Evolutionary conservation across 2,113 vertebrate genomes (phyloP), one percentile per base, ranked within the genome.

Genomic region (Brachypteracias leptosomus): DNA sequence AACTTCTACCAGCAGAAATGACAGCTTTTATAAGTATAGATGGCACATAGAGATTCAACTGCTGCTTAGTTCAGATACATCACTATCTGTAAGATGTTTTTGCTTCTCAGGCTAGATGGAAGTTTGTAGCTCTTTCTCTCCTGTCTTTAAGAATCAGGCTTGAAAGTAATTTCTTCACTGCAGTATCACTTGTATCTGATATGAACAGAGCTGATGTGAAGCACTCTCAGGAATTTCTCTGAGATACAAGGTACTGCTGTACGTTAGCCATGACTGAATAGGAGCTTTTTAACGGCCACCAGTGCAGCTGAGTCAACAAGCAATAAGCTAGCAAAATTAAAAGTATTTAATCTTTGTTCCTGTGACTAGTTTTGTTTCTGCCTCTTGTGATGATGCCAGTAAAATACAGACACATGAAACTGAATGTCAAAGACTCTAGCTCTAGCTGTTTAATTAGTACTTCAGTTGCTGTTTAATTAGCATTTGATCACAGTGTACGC

Each of bases 251-350:
- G 51, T 70, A 73, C 26, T 76, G 42, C 58, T 77, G 36, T 77
- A 36, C 9, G 1, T 77, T 74, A 96, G 44, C 54, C 22, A 13
- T 33, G 29, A 57, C 77, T 46, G 59, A 89, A 87, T 73, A 81
- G 58, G 47, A 96, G 79, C n/a, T 93, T 81, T 93, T 88, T 89
- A 91, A 93, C 35, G 31, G 46, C 26, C 2, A 12, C 38, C 35
- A 22, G n/a, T 82, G 77, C 91, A 95, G 74, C 75, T 90, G 94
- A 93, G 90, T 95, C 90, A 96, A 93, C 91, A 95, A 85, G 72
- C 44, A 93, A 93, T 77, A 91, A 85, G 42, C 55, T 54, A 89
- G 52, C 22, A 78, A 90, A 93, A 93, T 80, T 90, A 90, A 88
- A 86, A 57, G 35, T 74, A 49, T 96, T 94, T 90, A 88, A 88